Evolutionary conservation across 2,113 vertebrate genomes (phyloP).

Genomic region (human): GRCh38 chr2:163444001-163444500

Average conservation of each 20-base stretch:
- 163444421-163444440: conserved; percentile 69
- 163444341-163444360: conserved; percentile 62
- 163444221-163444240: conserved; percentile 52
- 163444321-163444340: conserved; percentile 59
- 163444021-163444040: neutral
- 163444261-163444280: conserved; percentile 52
- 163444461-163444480: conserved; percentile 55
- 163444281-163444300: neutral
- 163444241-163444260: conserved; percentile 51
- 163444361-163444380: conserved; percentile 70
- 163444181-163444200: neutral
- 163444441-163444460: conserved; percentile 62
- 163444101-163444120: conserved; percentile 7
- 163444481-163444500: conserved; percentile 80
- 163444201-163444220: conserved; percentile 57
- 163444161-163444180: conserved; percentile 67
- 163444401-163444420: conserved; percentile 72
- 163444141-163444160: conserved; percentile 71
- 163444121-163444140: conserved; percentile 64
- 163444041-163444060: conserved; percentile 13
- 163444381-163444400: conserved; percentile 66
- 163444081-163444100: conserved; percentile 46
- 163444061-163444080: neutral
- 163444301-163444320: conserved; percentile 50
- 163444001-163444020: neutral